Base-by-base conservation (phyloP, 2,888 invertebrate species). In the Saturnia pavonia region DNA sequence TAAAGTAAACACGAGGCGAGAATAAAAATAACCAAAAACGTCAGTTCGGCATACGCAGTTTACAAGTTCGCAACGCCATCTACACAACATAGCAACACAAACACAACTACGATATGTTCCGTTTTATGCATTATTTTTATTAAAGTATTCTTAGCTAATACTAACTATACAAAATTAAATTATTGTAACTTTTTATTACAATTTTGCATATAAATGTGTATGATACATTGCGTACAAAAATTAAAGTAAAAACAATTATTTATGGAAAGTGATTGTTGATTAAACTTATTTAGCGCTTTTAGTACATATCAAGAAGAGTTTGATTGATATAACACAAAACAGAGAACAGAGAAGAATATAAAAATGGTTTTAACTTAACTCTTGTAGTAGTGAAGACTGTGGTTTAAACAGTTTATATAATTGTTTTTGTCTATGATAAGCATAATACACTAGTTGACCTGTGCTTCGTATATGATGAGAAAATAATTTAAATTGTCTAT, bases 11-110 rank as follows among this genome's bases (percentile, higher is more conserved):
- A 94, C 94, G 94, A 94, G 94, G 94, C 91, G 89, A 94, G 93
- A 93, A 94, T 90, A 92, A 92, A 94, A 94, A 94, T 94, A 94
- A 94, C 94, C 94, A 94, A 94, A 94, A 94, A 94, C 92, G 94
- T 94, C 94, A 93, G 87, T 88, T 89, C 90, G 87, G 90, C 89
- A 89, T 91, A 93, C 92, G 94, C 94, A 93, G 91, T 94, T 91
- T 91, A 91, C 89, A 90, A 90, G 89, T 86, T 85, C 85, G 87
- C 85, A 87, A 90, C 93, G 94, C 93, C 94, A 93, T 93, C 94
- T 94, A 90, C 88, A 84, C 86, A 86, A 86, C 83, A 85, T 80
- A 87, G 81, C 83, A 89, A 89, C 88, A 90, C 91, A 85, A 80
- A 82, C 85, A 85, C 83, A 82, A 79, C 75, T 75, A 72, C n/a